Evolutionary conservation across 1,140 invertebrate genomes (phyloP).

Genomic region (Calephelis nemesis): DNA sequence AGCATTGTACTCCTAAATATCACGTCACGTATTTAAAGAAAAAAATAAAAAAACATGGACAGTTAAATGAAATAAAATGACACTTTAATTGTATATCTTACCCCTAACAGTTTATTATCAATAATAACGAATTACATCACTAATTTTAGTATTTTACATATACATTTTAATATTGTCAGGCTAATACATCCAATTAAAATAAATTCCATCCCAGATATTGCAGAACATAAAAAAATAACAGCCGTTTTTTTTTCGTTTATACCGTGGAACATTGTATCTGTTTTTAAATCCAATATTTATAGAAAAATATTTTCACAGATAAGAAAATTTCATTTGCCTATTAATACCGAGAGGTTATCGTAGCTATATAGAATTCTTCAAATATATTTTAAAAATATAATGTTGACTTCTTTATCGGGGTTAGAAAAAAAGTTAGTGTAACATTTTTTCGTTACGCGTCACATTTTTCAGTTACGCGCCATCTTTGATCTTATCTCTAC

Average conservation of each 20-base stretch:
- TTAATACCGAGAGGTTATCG: conserved; percentile 35
- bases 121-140: conserved; percentile 21
- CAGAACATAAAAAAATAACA: conserved; percentile 61
- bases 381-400: not conserved
- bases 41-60: conserved; percentile 1
- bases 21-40: not conserved
- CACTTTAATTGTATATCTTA: conserved; percentile 16
- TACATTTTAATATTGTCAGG: conserved; percentile 66
- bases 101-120: conserved; percentile 17
- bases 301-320: conserved; percentile 69
- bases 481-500: no score
- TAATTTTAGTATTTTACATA: conserved; percentile 29
- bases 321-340: conserved; percentile 48
- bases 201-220: conserved; percentile 71
- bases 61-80: conserved; percentile 7
- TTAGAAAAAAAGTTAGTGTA: no score
- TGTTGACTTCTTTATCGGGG: no score
- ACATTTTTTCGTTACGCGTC: no score
- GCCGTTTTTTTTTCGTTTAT: conserved; percentile 47
- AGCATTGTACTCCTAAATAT: conserved; percentile 3
- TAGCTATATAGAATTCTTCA: conserved; percentile 33
- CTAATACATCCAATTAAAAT: conserved; percentile 62
- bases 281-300: conserved; percentile 63
- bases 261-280: conserved; percentile 41
- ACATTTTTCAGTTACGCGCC: no score